Base-by-base conservation (phyloP, 2,888 invertebrate genomes). In the Herminia tarsipennalis region DNA sequence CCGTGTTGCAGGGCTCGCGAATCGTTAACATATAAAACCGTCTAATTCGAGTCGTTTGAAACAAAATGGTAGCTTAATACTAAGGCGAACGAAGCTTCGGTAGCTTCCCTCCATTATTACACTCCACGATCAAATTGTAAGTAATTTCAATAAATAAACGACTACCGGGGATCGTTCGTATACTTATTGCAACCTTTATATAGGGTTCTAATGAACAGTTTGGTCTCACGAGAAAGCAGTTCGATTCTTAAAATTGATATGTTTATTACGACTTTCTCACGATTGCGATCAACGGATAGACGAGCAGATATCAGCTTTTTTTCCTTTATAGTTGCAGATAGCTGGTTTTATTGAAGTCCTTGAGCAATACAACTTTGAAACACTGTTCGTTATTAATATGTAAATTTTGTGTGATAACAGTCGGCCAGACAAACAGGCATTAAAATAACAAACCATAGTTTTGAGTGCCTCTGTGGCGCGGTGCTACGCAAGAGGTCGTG, bases 261-360 rank as follows among this genome's bases (percentile, higher is more conserved):
- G 87, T 89, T 87, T 89, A 89, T 84, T 83, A 84, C 82, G 82
- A 88, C 89, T 89, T 87, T 90, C 90, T 90, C 90, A 91, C 90
- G 90, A 89, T 90, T 90, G 90, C 90, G 90, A 89, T 83, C 80
- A 65, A 28, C 4, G 42, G 49, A 65, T 66, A 67, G 61, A 51
- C 46, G 14, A 64, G 42, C 22, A 21, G 12, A 20, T 27, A n/a
- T 33, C 14, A 16, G 21, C 10, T 17, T 17, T 60, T 57, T 65
- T 64, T 56, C 38, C 36, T 28, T 60, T 56, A 44, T 42, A 38
- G 42, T 42, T 22, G 37, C 37, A 28, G 27, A 38, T 56, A 34
- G 44, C 40, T 64, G 40, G 40, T 45, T 63, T 58, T 43, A 40
- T 43, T 39, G 39, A n/a, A n/a, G n/a, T n/a, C 27, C 32, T 43